Percentiles rank a stretch among this genome's conserved stretches.
These are phyloP conservation scores for Dynastes hyllus DNA, from an alignment of 2,888 invertebrate genomes.

Conservation along the genomic window DNA sequence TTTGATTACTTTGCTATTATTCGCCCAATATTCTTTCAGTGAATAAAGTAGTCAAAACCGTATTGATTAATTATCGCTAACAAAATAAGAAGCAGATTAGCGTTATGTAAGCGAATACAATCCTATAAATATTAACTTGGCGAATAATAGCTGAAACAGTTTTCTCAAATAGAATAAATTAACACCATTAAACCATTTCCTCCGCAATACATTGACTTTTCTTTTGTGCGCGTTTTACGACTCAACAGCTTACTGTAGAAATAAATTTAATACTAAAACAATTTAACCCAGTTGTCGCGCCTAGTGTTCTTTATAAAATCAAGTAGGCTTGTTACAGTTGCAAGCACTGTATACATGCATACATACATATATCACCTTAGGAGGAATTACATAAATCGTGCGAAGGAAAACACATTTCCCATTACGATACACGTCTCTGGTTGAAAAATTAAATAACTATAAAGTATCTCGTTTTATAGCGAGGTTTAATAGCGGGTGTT, in stretches of 20 bases:
- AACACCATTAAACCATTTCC: neutral
- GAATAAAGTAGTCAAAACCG: too few species aligned
- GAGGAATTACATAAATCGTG: conserved; percentile 43
- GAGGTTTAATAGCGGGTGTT: conserved; percentile 42
- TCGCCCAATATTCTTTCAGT: too few species aligned
- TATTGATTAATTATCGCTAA: too few species aligned
- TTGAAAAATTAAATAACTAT: conserved; percentile 50
- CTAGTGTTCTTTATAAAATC: conserved; percentile 23
- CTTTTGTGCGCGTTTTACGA: neutral
- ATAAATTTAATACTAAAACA: conserved; percentile 25
- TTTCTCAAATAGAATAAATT: neutral
- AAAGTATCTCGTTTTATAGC: conserved; percentile 40
- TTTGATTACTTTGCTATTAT: too few species aligned
- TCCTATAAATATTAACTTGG: too few species aligned
- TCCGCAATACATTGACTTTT: neutral
- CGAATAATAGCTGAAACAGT: too few species aligned
- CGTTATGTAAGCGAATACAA: too few species aligned
- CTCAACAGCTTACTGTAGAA: neutral
- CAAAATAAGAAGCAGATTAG: too few species aligned
- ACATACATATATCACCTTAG: conserved; percentile 30
- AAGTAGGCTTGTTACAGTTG: neutral
- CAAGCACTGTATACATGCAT: neutral
- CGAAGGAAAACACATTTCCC: conserved; percentile 37
- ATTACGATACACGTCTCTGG: conserved; percentile 49
- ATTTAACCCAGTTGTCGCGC: conserved; percentile 14